phyloP scores from a whole-genome alignment of 2,797 vertebrate species.

The Tamandua tetradactyla region DNA sequence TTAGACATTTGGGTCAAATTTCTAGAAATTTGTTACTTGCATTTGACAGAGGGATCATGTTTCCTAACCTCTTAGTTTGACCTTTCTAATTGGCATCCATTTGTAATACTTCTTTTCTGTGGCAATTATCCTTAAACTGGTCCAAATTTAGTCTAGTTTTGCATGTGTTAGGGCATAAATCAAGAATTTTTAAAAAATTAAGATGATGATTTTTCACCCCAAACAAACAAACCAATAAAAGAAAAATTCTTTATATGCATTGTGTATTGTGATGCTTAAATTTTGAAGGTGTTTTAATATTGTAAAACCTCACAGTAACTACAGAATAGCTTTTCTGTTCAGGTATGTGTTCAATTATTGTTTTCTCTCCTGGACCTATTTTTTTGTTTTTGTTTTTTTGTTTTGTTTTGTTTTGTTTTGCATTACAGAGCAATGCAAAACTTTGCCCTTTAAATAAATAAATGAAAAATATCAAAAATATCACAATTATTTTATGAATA shows the following conservation, averaged over 20 bases:
- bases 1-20: conserved; percentile 88
- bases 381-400: neutral
- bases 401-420: neutral
- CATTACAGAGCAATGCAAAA: neutral
- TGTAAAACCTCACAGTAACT: neutral
- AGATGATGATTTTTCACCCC: neutral
- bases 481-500: neutral
- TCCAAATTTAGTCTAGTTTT: conserved; percentile 77
- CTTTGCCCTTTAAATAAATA: neutral
- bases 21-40: conserved; percentile 83
- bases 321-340: neutral
- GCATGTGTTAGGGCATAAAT: conserved; percentile 67
- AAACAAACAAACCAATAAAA: neutral
- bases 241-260: neutral
- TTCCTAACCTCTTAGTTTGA: conserved; percentile 79
- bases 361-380: neutral
- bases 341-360: neutral
- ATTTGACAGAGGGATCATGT: conserved; percentile 77
- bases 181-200: conserved; percentile 61
- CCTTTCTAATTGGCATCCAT: conserved; percentile 80
- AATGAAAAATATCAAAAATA: neutral
- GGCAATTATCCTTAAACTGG: conserved; percentile 79
- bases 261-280: neutral
- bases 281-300: conserved; percentile 19
- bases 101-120: conserved; percentile 70